Base-by-base conservation (phyloP, 1,140 invertebrate species). In the Papilio dardanus region DNA sequence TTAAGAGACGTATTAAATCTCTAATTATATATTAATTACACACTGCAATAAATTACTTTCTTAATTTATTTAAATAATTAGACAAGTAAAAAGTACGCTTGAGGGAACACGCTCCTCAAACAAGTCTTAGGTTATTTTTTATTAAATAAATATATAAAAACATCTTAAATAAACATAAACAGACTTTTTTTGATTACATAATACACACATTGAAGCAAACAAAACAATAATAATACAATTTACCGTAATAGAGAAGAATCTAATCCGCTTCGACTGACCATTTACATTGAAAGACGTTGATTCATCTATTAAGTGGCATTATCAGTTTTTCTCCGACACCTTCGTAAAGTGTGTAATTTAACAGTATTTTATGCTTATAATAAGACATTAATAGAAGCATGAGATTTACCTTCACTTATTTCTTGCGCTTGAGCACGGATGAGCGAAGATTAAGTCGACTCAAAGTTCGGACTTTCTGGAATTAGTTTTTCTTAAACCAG, bases 301-400 rank as follows among this genome's bases (percentile, higher is more conserved):
- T 68, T 37, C 16, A 33, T 31, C 33, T 19, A 35, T 68, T 35
- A 68, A 40, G 33, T 35, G 66, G 16, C 33, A 68, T 68, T 68
- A 40, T 68, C n/a, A 68, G 19, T 68, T 68, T 68, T 68, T 68
- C 31, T 40, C 33, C 10, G 8, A 68, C 66, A 68, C 66, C 66
- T 68, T 40, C 33, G 2, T 24, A 21, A 35, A 40, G 66, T 68
- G 66, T 68, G 66, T 35, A 68, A 68, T 68, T 68, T 58, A 58
- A 58, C 54, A 58, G 54, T 58, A 58, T 58, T 28, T 10, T 12
- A 58, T 28, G 54, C 24, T 28, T 66, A 30, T 66, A 66, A 66
- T 68, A 68, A 68, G 54, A 58, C 54, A 58, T 58, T 58, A 58
- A 21, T 54, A 24, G 54, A 58, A 58, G n/a, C n/a, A n/a, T n/a